phyloP scores from a whole-genome alignment of 2,888 invertebrate genomes.

The Slavum lentiscoides region DNA sequence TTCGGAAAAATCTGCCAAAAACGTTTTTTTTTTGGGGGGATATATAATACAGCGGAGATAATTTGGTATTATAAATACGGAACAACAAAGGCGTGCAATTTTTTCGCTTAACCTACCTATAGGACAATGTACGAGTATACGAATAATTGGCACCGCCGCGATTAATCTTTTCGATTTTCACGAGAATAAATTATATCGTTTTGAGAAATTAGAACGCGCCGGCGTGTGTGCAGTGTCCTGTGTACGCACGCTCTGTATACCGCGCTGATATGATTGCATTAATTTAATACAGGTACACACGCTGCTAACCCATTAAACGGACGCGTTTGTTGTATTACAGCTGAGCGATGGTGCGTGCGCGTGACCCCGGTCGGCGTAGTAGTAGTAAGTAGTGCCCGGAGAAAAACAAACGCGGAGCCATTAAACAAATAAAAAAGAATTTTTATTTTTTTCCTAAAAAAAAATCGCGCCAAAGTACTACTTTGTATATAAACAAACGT shows the following conservation, averaged over 20 bases:
- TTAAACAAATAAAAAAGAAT: background rate
- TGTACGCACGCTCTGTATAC: constrained; percentile 46
- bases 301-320: constrained; percentile 9
- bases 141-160: background rate
- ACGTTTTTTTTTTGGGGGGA: constrained; percentile 22
- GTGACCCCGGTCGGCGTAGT: too few species aligned
- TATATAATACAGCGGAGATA: background rate
- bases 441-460: too few species aligned
- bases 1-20: constrained; percentile 30
- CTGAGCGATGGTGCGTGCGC: too few species aligned
- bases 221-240: background rate
- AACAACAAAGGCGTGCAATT: too few species aligned
- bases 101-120: background rate
- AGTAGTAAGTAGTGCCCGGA: background rate
- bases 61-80: background rate
- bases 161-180: constrained; percentile 34
- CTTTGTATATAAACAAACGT: constrained; percentile 6
- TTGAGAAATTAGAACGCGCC: constrained; percentile 34
- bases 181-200: background rate
- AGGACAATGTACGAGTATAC: too few species aligned
- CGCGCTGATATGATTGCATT: constrained; percentile 11
- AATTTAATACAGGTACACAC: background rate
- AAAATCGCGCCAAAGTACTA: background rate
- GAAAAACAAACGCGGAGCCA: background rate
- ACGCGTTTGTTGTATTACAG: too few species aligned